These are phyloP conservation scores for Polyommatus iphigenia DNA, from an alignment of 2,888 invertebrate genomes.

Conservation along the genomic window DNA sequence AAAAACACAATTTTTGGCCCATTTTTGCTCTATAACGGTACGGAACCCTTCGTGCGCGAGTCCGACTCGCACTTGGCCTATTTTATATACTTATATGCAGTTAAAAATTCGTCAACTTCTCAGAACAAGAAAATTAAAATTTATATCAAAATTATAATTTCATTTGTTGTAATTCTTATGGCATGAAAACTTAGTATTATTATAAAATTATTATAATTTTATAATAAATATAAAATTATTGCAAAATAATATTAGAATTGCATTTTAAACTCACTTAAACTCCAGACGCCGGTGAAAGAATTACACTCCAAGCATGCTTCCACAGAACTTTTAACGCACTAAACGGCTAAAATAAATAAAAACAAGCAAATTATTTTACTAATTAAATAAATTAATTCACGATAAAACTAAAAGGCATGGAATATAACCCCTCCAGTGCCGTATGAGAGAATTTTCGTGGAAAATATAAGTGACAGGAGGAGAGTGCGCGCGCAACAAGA, in stretches of 20 bases:
- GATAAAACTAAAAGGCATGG: neutral
- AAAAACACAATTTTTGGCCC: too few species aligned
- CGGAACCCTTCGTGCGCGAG: too few species aligned
- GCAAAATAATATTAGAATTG: neutral
- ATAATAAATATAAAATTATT: neutral
- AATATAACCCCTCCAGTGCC: slow-evolving; percentile 52
- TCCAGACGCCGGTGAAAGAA: neutral
- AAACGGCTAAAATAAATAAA: neutral
- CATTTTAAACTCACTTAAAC: neutral
- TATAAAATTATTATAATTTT: neutral
- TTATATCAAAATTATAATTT: neutral
- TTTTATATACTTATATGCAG: too few species aligned
- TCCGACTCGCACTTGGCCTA: too few species aligned
- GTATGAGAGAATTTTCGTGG: slow-evolving; percentile 55
- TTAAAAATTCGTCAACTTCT: too few species aligned
- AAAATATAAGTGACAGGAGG: slow-evolving; percentile 52
- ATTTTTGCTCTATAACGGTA: too few species aligned
- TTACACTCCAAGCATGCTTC: neutral
- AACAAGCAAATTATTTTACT: neutral
- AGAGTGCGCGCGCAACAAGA: slow-evolving; percentile 67
- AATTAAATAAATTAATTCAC: slow-evolving; percentile 10
- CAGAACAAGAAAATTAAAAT: neutral
- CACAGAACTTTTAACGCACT: neutral
- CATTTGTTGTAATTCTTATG: neutral
- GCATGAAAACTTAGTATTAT: neutral